Evolutionary conservation across 2,797 vertebrate genomes (phyloP), one percentile per base, ranked within the genome.

Genomic region (Fistularia tabacaria): DNA sequence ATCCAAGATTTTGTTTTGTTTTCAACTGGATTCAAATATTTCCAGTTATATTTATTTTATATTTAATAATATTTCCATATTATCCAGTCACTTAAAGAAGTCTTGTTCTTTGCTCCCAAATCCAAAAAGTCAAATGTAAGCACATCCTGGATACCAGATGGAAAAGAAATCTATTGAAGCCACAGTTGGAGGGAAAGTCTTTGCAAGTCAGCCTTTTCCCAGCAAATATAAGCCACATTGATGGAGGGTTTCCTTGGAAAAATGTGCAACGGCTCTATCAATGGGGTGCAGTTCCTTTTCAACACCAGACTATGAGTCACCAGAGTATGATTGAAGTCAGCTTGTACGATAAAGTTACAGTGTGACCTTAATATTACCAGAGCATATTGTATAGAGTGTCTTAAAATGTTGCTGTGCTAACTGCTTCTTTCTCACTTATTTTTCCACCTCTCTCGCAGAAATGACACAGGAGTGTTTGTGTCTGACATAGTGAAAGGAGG

Each of bases 401-500:
- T 14, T 25, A 25, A 25, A 25, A 25, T 25, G 25, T 25, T 25
- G 25, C 25, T 25, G 25, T 25, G 25, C 5, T 13, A 45, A 13
- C 43, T 11, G 43, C 2, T 45, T 11, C 5, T 10, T 14, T 6
- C 1, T 25, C 13, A 9, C 14, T 6, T 48, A 53, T 66, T 46
- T 39, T 51, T 10, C 13, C 58, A 1, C 67, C 9, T 67, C 7
- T 76, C 73, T 77, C 3, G 1, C 85, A 99, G 97, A 88, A 99
- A 92, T 25, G 96, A 96, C 76, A 93, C 93, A 0, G 97, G 97
- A 0, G 96, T 99, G 8, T 99, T 99, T 71, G 94, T 99, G 62
- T 98, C 97, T 0, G 97, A 99, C 50, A 95, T 99, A 0, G 95
- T 99, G 67, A 95, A 93, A 87, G 96, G 95, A 56, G 96, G 96